Evolutionary conservation across 2,113 vertebrate genomes (phyloP), one percentile per base, ranked within the genome.

Genomic region (Halichoeres trimaculatus): DNA sequence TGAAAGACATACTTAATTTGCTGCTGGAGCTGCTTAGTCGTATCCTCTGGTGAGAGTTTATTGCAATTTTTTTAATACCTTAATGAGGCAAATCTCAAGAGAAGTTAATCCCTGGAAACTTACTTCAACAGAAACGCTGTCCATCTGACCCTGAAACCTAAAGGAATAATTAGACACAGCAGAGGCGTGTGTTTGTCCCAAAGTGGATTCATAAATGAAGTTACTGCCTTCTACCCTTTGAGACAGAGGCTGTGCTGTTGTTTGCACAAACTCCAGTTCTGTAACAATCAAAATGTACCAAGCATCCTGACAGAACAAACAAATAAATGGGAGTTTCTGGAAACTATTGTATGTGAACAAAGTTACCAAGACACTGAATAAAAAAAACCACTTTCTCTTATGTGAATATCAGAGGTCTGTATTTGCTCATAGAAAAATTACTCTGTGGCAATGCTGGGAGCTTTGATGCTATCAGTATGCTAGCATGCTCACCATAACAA

Each of bases 31-130:
- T 55, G 45, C 56, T 78, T 63, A 71, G 75, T 81, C 67, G 73
- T 58, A 19, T 81, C 79, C 62, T 72, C 62, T 76, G 71, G 67
- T 61, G 58, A 57, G 60, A 81, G 53, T 84, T 80, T 79, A 86
- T 70, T 85, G 76, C 55, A 81, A 81, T 88, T 84, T 67, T 70
- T 81, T 30, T 85, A 83, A 90, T 76, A 72, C 78, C 66, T 86
- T 88, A 89, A 90, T 91, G 87, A 90, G 64, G 56, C 70, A 66
- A 74, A 67, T 54, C 76, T 78, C 55, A 51, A 80, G 70, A 81
- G 65, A 78, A 84, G 85, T 78, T 74, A 88, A 81, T 88, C 88
- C 81, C 68, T 14, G 20, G 54, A 72, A 74, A 85, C 56, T 23
- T 35, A 73, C 36, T 58, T 81, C 78, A 48, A 76, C 78, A 73